Evolutionary conservation across 2,888 invertebrate genomes (phyloP).

Genomic region (Sarcophaga rosellei): DNA sequence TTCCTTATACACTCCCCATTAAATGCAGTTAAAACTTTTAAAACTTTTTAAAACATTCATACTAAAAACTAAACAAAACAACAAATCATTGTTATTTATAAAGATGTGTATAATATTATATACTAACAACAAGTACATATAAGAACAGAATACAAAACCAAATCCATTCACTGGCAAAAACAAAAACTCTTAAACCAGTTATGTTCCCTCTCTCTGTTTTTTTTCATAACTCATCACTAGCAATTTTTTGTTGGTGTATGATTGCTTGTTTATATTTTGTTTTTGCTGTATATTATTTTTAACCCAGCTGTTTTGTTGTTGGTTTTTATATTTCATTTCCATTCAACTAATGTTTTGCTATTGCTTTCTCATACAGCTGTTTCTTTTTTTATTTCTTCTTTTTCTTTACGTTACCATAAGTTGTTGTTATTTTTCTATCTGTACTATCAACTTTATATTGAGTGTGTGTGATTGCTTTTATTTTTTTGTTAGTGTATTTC

Average conservation of each 20-base stretch:
- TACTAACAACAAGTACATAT: not conserved
- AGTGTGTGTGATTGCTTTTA: not conserved
- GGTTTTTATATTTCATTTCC: constrained; percentile 3
- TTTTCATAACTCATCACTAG: not conserved
- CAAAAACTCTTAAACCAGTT: not conserved
- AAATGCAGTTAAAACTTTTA: not conserved
- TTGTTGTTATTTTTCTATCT: not conserved
- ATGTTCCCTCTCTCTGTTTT: too few relatives aligned
- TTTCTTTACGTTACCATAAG: not conserved
- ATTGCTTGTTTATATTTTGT: not conserved
- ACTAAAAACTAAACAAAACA: not conserved
- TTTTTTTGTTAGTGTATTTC: not conserved
- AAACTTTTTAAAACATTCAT: too few relatives aligned
- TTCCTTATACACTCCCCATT: not conserved
- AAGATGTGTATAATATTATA: constrained; percentile 24
- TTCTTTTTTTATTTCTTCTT: not conserved
- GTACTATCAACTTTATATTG: not conserved
- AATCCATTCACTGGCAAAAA: not conserved
- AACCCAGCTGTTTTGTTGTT: constrained; percentile 38
- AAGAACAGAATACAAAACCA: too few relatives aligned
- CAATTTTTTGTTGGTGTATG: not conserved
- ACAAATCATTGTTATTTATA: constrained; percentile 53
- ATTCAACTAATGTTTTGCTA: not conserved
- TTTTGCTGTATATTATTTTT: constrained; percentile 1
- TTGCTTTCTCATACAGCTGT: constrained; percentile 17